Evolutionary conservation across 35 echinoderm and acorn worm species (phyloP).

Genomic region (Apostichopus parvimensis): DNA sequence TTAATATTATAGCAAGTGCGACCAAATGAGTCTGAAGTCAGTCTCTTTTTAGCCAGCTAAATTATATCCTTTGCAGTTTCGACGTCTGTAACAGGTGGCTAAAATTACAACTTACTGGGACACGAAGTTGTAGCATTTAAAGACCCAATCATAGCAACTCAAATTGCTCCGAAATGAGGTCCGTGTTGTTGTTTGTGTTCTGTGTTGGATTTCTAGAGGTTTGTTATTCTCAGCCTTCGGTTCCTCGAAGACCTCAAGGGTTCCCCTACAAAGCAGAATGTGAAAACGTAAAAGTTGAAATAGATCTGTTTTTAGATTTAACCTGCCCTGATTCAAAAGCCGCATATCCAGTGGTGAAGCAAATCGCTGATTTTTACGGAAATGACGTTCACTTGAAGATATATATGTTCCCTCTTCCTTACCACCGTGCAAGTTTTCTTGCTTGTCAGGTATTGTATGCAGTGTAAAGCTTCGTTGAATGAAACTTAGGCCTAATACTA

Average conservation of each 20-base stretch:
- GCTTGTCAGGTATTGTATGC: conserved; percentile 35
- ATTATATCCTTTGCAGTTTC: too few relatives aligned
- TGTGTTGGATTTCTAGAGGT: background rate
- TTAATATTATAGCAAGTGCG: too few relatives aligned
- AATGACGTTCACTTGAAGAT: background rate
- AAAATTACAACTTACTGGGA: too few relatives aligned
- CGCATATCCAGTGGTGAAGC: conserved; percentile 45
- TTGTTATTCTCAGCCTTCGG: background rate
- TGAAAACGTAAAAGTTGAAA: conserved; percentile 18
- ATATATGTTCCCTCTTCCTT: conserved; percentile 48
- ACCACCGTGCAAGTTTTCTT: conserved; percentile 40
- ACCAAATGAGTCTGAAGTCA: too few relatives aligned
- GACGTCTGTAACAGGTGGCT: too few relatives aligned
- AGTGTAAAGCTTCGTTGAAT: too few relatives aligned
- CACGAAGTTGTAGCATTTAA: too few relatives aligned
- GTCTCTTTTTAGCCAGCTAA: too few relatives aligned
- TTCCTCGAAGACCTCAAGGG: background rate
- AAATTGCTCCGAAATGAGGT: background rate
- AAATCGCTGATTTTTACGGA: conserved; percentile 23
- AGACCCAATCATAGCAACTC: too few relatives aligned
- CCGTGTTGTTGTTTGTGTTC: background rate
- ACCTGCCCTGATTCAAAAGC: conserved; percentile 46
- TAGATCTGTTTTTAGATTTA: conserved; percentile 49
- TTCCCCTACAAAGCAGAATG: background rate
- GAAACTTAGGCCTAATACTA: too few relatives aligned